Conservation (phyloP, 2,797 vertebrate species). For the Babyrousa celebensis region DNA sequence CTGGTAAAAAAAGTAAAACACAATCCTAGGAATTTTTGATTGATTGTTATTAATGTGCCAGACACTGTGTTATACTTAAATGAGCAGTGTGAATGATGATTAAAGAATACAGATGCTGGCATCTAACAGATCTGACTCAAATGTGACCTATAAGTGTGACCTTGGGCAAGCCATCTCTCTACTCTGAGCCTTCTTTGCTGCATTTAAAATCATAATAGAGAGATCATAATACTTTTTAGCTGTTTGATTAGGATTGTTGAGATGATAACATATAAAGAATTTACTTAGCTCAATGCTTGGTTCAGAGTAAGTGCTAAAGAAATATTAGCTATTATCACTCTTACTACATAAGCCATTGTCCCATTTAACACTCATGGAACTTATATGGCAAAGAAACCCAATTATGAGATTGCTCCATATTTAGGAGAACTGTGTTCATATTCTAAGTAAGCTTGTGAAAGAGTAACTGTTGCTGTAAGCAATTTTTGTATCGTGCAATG, state of each 20-base stretch:
- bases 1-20: neutral
- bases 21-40: neutral
- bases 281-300: neutral
- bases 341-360: neutral
- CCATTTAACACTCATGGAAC: neutral
- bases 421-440: neutral
- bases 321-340: neutral
- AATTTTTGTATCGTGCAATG: neutral
- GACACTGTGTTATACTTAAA: neutral
- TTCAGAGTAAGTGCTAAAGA: neutral
- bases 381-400: neutral
- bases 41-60: neutral
- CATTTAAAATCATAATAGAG: neutral
- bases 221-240: neutral
- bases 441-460: slow-evolving; percentile 5
- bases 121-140: neutral
- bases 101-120: neutral
- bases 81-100: neutral
- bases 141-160: neutral
- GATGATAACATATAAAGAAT: neutral
- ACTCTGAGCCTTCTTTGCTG: neutral
- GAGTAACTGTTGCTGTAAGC: neutral
- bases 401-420: slow-evolving; percentile 12
- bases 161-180: neutral
- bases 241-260: neutral